These are phyloP conservation scores for Lasiurus cinereus DNA, from an alignment of 2,113 vertebrate species.

Conservation along the genomic window DNA sequence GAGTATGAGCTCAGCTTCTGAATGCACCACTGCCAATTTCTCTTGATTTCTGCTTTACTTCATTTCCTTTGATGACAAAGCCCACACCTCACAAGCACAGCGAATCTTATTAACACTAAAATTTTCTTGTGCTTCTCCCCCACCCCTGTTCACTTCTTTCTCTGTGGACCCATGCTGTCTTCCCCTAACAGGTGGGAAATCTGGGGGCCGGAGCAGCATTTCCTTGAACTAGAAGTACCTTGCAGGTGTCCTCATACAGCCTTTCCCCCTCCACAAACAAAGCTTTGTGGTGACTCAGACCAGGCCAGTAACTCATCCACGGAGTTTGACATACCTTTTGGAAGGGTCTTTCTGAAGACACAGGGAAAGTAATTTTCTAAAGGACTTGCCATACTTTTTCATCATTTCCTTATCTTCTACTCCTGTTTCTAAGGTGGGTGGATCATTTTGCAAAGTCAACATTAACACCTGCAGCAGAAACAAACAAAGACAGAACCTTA, in stretches of 20 bases:
- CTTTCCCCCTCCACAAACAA: constrained; percentile 15
- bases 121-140: not conserved
- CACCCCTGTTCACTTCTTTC: not conserved
- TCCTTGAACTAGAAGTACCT: not conserved
- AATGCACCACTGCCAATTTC: not conserved
- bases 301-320: not conserved
- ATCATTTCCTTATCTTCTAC: constrained; percentile 98
- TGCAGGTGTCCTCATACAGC: not conserved
- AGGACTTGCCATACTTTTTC: constrained; percentile 99
- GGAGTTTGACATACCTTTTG: constrained; percentile 92
- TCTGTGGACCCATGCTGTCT: not conserved
- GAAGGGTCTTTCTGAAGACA: constrained; percentile 99
- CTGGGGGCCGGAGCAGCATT: not conserved
- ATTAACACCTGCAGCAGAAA: constrained; percentile 94
- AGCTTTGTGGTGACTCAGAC: constrained; percentile 32
- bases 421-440: constrained; percentile 96
- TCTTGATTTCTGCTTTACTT: constrained; percentile 66
- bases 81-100: constrained; percentile 54
- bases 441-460: constrained; percentile 98
- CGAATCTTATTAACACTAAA: constrained; percentile 43
- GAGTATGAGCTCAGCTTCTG: constrained; percentile 50
- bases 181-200: not conserved
- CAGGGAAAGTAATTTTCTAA: constrained; percentile 98
- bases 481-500: constrained; percentile 54
- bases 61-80: constrained; percentile 49